Evolutionary conservation across 2,888 invertebrate species (phyloP).

Genomic region (Ophraella communa): DNA sequence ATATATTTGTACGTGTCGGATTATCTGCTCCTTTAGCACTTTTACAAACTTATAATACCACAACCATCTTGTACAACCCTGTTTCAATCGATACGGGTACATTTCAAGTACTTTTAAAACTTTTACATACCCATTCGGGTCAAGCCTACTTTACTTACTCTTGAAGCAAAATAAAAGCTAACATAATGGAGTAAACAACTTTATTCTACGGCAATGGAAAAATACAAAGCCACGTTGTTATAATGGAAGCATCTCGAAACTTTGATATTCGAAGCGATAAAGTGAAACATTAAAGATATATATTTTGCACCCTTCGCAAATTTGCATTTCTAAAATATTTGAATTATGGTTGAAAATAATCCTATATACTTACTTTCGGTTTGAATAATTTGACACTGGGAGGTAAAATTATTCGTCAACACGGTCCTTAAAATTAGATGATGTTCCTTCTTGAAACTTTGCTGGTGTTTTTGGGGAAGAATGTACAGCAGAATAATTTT

Average conservation of each 20-base stretch:
- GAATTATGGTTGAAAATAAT: constrained; percentile 26
- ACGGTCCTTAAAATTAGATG: constrained; percentile 8
- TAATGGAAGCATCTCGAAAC: constrained; percentile 19
- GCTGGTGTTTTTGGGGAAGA: neutral
- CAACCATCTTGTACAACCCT: no score
- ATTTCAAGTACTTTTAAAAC: no score
- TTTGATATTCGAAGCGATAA: constrained; percentile 22
- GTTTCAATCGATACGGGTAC: no score
- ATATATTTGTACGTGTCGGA: no score
- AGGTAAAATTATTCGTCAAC: constrained; percentile 6
- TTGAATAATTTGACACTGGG: constrained; percentile 19
- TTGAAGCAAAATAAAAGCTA: no score
- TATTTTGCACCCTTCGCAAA: constrained; percentile 25
- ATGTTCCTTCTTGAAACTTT: neutral
- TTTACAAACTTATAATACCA: no score
- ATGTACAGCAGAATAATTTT: neutral
- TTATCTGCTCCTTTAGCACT: no score
- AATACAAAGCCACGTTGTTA: constrained; percentile 4
- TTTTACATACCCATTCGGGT: no score
- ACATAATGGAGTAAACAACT: neutral
- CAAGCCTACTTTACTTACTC: no score
- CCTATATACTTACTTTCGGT: constrained; percentile 15
- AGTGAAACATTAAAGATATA: constrained; percentile 20
- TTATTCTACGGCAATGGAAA: neutral
- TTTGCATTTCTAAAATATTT: constrained; percentile 24